Evolutionary conservation across 2,888 invertebrate genomes (phyloP).

Genomic region (Salticus scenicus): DNA sequence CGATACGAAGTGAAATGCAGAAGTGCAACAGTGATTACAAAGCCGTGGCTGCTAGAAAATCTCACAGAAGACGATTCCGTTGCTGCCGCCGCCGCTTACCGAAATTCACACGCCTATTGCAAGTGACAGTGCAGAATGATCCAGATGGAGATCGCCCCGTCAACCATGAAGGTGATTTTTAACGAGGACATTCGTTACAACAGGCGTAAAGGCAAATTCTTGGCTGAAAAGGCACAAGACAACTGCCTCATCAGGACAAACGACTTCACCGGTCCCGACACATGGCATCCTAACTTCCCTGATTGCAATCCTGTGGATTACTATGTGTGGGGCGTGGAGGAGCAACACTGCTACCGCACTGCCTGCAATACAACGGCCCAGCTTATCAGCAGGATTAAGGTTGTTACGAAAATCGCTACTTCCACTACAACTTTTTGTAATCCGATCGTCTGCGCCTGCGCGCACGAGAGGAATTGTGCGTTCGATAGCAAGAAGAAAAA

Average conservation of each 20-base stretch:
- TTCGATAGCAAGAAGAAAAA: too few relatives aligned
- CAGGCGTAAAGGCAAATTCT: neutral
- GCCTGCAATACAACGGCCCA: too few relatives aligned
- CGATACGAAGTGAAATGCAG: neutral
- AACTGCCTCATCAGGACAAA: neutral
- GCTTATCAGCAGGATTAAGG: neutral
- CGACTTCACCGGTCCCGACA: neutral
- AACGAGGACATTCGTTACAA: neutral
- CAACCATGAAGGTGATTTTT: neutral
- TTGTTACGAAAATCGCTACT: too few relatives aligned
- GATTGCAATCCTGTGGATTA: neutral
- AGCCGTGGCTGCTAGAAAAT: neutral
- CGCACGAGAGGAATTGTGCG: too few relatives aligned
- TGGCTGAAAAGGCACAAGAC: neutral
- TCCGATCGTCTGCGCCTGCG: too few relatives aligned
- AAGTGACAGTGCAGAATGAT: neutral
- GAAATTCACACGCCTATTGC: neutral
- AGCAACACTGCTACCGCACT: neutral
- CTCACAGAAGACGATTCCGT: neutral
- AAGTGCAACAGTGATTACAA: neutral
- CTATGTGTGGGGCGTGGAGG: neutral
- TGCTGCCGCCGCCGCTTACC: neutral
- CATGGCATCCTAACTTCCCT: neutral
- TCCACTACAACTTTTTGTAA: too few relatives aligned
- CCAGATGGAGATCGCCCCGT: neutral